phyloP scores from a whole-genome alignment of 2,888 invertebrate species.

The Rhamnusium bicolor region DNA sequence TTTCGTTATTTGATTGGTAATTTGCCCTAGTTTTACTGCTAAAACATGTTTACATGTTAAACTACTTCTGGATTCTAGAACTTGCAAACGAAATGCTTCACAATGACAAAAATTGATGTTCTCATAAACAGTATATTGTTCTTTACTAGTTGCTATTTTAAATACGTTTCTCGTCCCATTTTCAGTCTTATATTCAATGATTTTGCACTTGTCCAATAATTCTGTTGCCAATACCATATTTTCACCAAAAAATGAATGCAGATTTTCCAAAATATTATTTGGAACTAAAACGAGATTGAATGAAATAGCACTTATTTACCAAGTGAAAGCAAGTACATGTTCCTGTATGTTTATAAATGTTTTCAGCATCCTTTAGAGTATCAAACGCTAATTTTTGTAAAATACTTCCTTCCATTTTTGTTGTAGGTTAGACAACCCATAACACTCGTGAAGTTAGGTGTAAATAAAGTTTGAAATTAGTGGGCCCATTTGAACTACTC shows the following conservation, averaged over 20 bases:
- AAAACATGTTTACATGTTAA: slow-evolving; percentile 81
- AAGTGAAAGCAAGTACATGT: slow-evolving; percentile 50
- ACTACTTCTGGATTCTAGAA: slow-evolving; percentile 72
- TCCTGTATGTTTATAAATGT: slow-evolving; percentile 48
- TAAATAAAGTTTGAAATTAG: background rate
- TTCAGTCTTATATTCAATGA: slow-evolving; percentile 72
- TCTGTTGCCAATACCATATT: slow-evolving; percentile 76
- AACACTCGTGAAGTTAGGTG: background rate
- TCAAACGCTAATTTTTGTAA: slow-evolving; percentile 54
- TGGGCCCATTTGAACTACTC: slow-evolving; percentile 15
- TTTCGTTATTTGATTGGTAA: slow-evolving; percentile 67
- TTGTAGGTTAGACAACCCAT: background rate
- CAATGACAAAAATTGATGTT: slow-evolving; percentile 81
- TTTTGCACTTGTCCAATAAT: slow-evolving; percentile 75
- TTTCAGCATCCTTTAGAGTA: slow-evolving; percentile 54
- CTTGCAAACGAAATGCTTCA: slow-evolving; percentile 74
- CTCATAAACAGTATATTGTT: slow-evolving; percentile 77
- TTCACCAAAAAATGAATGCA: slow-evolving; percentile 76
- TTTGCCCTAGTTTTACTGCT: slow-evolving; percentile 75
- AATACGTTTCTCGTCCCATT: slow-evolving; percentile 71
- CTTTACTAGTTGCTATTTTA: slow-evolving; percentile 75
- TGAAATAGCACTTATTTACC: slow-evolving; percentile 5
- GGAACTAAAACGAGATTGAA: slow-evolving; percentile 75
- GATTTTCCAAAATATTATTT: slow-evolving; percentile 73
- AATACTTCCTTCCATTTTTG: slow-evolving; percentile 42